Conservation (phyloP, 23 tunicate species). For the Phallusia fumigata region DNA sequence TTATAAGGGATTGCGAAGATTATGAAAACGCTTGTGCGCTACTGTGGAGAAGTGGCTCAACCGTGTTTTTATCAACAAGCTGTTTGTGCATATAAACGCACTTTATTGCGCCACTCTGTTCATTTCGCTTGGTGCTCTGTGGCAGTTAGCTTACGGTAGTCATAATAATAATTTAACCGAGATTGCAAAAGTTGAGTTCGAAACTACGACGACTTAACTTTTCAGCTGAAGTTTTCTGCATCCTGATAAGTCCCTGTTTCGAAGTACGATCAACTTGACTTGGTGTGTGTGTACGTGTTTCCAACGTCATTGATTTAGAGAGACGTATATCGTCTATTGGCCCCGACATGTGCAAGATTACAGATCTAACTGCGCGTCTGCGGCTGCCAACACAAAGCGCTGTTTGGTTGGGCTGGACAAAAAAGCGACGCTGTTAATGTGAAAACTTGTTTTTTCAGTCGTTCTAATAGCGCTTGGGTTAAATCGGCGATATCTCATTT, state of each 20-base stretch:
- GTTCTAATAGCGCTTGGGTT: neutral
- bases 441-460: neutral
- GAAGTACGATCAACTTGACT: too few relatives aligned
- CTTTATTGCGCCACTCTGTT: too few relatives aligned
- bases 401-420: conserved; percentile 1
- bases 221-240: too few relatives aligned
- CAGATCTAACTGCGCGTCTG: neutral
- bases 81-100: neutral
- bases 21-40: neutral
- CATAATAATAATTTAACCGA: too few relatives aligned
- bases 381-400: conserved; percentile 1
- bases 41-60: neutral
- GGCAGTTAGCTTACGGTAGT: too few relatives aligned
- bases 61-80: neutral
- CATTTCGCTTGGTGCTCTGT: too few relatives aligned
- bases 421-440: conserved; percentile 2
- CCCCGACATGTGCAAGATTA: conserved; percentile 3
- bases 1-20: neutral
- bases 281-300: too few relatives aligned
- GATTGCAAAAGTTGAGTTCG: too few relatives aligned
- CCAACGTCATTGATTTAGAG: too few relatives aligned
- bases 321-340: neutral
- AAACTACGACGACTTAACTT: too few relatives aligned
- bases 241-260: too few relatives aligned
- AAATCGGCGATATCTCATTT: neutral